A percentile compares a stretch with the other conserved stretches of the same genome.
Evolutionary conservation across 2,113 vertebrate species (phyloP).

Genomic region (Sander lucioperca): DNA sequence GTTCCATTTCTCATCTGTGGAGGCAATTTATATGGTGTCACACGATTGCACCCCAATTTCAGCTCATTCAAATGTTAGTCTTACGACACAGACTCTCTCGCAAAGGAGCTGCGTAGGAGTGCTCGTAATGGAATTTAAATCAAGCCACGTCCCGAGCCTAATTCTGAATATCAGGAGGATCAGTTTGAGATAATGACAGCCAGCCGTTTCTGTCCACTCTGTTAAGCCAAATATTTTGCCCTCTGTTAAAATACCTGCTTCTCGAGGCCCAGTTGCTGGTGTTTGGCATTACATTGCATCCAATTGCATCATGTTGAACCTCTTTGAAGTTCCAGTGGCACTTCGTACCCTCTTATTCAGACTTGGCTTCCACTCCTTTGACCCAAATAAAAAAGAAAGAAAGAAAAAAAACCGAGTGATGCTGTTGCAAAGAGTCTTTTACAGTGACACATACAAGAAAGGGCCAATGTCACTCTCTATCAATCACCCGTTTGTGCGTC

Average conservation of each 20-base stretch:
- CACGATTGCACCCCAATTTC: conserved; percentile 77
- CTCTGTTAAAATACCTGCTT: conserved; percentile 74
- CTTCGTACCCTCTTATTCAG: conserved; percentile 73
- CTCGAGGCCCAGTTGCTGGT: conserved; percentile 61
- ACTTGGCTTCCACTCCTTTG: conserved; percentile 69
- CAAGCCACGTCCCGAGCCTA: conserved; percentile 54
- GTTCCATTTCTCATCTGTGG: conserved; percentile 68
- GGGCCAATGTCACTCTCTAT: conserved; percentile 11
- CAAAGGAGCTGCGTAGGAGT: conserved; percentile 51
- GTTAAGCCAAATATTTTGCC: conserved; percentile 65
- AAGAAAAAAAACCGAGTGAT: conserved; percentile 7
- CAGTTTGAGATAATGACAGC: conserved; percentile 66
- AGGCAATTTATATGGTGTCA: conserved; percentile 74
- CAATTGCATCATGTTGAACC: conserved; percentile 78
- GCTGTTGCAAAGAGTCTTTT: conserved; percentile 49
- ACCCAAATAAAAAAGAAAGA: conserved; percentile 67
- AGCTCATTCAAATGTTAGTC: conserved; percentile 72
- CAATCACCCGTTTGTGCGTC: conserved; percentile 38
- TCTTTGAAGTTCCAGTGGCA: conserved; percentile 81
- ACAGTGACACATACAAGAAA: conserved; percentile 18
- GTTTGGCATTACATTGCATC: conserved; percentile 72
- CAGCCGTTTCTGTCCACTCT: conserved; percentile 58
- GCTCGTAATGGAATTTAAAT: conserved; percentile 71
- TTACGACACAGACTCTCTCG: conserved; percentile 53
- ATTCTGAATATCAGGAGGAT: conserved; percentile 73